Conservation (phyloP, 92 coral and sea anemone species). For the Diadumene lineata region DNA sequence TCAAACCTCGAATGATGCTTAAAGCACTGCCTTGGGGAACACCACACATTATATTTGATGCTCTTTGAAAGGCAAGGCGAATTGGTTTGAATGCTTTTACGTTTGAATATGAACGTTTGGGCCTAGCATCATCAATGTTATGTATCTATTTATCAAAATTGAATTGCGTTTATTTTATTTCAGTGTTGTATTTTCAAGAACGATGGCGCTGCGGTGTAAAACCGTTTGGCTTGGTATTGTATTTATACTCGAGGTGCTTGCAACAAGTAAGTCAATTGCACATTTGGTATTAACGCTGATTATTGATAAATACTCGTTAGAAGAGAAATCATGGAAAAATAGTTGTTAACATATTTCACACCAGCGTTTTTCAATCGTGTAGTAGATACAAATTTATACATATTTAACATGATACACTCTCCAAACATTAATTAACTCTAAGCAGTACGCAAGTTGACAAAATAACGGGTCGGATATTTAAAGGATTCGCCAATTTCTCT, state of each 20-base stretch:
- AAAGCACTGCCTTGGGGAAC: neutral
- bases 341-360: too few relatives aligned
- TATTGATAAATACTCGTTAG: neutral
- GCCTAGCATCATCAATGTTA: too few relatives aligned
- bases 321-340: neutral
- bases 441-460: neutral
- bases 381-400: constrained; percentile 2
- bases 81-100: too few relatives aligned
- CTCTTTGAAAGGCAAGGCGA: constrained; percentile 1
- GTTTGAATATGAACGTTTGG: too few relatives aligned
- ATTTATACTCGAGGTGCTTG: neutral
- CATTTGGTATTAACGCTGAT: neutral
- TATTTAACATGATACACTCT: neutral
- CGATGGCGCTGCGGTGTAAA: neutral
- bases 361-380: too few relatives aligned
- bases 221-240: neutral
- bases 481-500: neutral
- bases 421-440: neutral
- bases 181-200: neutral
- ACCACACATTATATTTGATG: too few relatives aligned
- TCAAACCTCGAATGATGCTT: neutral
- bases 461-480: neutral
- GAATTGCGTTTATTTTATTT: too few relatives aligned
- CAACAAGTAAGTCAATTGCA: constrained; percentile 11
- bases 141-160: too few relatives aligned